These are phyloP conservation scores for Pseudomyrmex cubaensis DNA, from an alignment of 1,140 invertebrate species.

Conservation along the genomic window DNA sequence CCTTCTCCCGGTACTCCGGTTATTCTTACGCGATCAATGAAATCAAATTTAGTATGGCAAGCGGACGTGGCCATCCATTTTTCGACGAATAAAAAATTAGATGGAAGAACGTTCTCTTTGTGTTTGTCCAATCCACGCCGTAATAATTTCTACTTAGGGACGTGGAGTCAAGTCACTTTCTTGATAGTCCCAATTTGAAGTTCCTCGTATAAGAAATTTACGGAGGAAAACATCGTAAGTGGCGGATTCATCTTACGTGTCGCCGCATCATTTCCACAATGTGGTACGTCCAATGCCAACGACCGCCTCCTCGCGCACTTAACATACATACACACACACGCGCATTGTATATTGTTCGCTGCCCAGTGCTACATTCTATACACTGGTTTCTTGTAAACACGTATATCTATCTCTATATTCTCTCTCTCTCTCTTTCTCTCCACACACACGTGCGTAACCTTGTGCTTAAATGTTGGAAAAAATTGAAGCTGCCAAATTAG, in stretches of 20 bases:
- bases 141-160: not conserved
- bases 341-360: not conserved
- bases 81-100: conserved; percentile 3
- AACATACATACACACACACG: not conserved
- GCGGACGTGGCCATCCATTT: not conserved
- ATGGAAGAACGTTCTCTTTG: not conserved
- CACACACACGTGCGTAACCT: no score
- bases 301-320: conserved; percentile 22
- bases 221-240: conserved; percentile 13
- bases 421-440: no score
- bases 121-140: not conserved
- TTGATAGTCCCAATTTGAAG: not conserved
- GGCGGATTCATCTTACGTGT: not conserved
- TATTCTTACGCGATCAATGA: conserved; percentile 40
- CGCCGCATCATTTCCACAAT: conserved; percentile 39
- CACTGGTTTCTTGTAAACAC: not conserved
- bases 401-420: not conserved
- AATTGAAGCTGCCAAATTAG: no score
- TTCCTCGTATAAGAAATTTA: not conserved
- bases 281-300: conserved; percentile 41
- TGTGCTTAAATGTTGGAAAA: no score
- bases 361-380: no score
- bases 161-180: not conserved
- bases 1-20: not conserved
- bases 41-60: conserved; percentile 40